Evolutionary conservation across 2,888 invertebrate genomes (phyloP).

Genomic region (Rhagium mordax): DNA sequence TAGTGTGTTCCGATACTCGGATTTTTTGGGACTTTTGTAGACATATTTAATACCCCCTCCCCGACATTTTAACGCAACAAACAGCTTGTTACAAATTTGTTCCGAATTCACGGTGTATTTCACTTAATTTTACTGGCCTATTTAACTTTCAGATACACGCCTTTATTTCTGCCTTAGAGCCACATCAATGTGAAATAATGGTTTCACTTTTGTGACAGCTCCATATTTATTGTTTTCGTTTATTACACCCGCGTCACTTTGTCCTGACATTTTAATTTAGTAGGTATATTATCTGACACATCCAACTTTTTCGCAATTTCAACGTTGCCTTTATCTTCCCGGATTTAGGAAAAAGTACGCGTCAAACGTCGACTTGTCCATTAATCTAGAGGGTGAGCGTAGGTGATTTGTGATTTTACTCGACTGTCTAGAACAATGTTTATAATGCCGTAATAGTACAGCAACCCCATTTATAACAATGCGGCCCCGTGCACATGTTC

Average conservation of each 20-base stretch:
- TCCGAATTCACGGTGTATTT: too few relatives aligned
- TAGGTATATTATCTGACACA: not conserved
- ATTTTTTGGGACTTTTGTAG: too few relatives aligned
- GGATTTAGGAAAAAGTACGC: conserved; percentile 20
- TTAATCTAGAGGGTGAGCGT: conserved; percentile 34
- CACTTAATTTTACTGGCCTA: too few relatives aligned
- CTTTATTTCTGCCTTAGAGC: too few relatives aligned
- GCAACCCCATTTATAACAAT: conserved; percentile 49
- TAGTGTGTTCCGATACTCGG: too few relatives aligned
- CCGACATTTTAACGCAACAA: too few relatives aligned
- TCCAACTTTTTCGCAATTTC: conserved; percentile 1
- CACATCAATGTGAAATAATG: too few relatives aligned
- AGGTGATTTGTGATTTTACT: conserved; percentile 39
- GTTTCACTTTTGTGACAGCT: too few relatives aligned
- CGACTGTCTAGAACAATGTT: conserved; percentile 49
- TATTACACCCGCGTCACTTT: not conserved
- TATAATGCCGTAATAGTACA: conserved; percentile 51
- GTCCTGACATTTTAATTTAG: not conserved
- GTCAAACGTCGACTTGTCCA: conserved; percentile 28
- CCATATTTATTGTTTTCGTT: not conserved
- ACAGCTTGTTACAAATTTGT: too few relatives aligned
- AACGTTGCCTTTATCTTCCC: conserved; percentile 4
- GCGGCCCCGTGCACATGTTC: conserved; percentile 37
- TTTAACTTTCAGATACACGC: too few relatives aligned
- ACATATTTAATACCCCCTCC: too few relatives aligned